Percentiles rank a stretch among this genome's conserved stretches.
These are phyloP conservation scores for Desmophyllum pertusum DNA, from an alignment of 92 coral and sea anemone genomes.

Conservation along the genomic window DNA sequence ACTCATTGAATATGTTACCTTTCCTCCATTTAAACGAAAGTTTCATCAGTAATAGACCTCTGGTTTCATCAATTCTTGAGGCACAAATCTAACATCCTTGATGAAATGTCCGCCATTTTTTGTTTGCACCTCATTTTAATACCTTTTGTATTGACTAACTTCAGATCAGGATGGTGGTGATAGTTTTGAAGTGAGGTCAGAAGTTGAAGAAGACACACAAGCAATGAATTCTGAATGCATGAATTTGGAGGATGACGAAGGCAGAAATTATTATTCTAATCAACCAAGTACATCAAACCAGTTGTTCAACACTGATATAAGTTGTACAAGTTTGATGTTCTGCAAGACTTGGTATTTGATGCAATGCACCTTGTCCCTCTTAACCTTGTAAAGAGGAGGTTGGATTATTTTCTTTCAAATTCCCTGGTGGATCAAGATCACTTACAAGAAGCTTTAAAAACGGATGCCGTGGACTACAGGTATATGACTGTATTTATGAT, in stretches of 20 bases:
- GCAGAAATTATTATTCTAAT: neutral
- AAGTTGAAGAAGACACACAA: slow-evolving; percentile 1
- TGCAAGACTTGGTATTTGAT: slow-evolving; percentile 52
- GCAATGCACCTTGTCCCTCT: slow-evolving; percentile 54
- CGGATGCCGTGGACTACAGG: no score
- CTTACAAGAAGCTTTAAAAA: no score
- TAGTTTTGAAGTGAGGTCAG: slow-evolving; percentile 17
- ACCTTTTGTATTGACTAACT: neutral
- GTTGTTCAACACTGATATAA: slow-evolving; percentile 4
- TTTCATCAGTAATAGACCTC: no score
- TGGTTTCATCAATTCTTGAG: no score
- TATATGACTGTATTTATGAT: no score
- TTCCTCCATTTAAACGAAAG: no score
- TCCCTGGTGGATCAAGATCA: slow-evolving; percentile 24
- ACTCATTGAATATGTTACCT: no score
- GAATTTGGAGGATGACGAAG: neutral
- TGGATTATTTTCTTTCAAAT: slow-evolving; percentile 24
- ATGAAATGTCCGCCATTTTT: no score
- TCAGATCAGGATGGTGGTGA: slow-evolving; percentile 5
- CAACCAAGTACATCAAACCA: slow-evolving; percentile 1
- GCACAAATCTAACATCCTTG: no score
- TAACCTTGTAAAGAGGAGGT: slow-evolving; percentile 39
- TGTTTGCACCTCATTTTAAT: no score
- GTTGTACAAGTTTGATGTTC: slow-evolving; percentile 51
- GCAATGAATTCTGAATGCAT: slow-evolving; percentile 2